Evolutionary conservation across 2,113 vertebrate genomes (phyloP).

Genomic region (Datnioides undecimradiatus): DNA sequence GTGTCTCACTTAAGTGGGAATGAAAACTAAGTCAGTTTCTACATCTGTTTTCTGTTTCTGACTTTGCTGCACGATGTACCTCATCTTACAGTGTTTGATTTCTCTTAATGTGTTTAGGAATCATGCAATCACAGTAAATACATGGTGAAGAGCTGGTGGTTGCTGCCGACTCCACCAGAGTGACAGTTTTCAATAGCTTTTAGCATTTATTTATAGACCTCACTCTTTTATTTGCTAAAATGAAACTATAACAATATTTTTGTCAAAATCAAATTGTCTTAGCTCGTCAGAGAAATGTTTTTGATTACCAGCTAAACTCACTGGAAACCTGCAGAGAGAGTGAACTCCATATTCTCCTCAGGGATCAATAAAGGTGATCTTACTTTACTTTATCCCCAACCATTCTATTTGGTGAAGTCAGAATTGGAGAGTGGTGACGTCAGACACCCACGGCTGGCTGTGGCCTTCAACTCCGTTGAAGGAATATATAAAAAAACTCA

Average conservation of each 20-base stretch:
- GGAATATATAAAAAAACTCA: not conserved
- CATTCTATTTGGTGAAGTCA: slow-evolving; percentile 10
- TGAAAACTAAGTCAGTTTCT: slow-evolving; percentile 4
- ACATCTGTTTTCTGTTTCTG: not conserved
- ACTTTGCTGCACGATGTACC: not conserved
- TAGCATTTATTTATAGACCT: not conserved
- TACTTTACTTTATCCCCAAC: not conserved
- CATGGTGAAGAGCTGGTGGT: not conserved
- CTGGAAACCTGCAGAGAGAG: slow-evolving; percentile 9
- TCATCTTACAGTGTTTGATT: not conserved
- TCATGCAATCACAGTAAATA: not conserved
- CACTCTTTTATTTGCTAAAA: not conserved
- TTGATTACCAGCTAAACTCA: slow-evolving; percentile 8
- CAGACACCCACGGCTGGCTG: not conserved
- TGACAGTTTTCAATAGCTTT: not conserved
- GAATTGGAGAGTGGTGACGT: not conserved
- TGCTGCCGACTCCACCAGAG: not conserved
- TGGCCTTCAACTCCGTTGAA: no score
- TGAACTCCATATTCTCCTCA: not conserved
- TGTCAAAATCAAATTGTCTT: not conserved
- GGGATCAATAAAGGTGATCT: slow-evolving; percentile 23
- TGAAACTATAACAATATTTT: not conserved
- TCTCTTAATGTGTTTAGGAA: not conserved
- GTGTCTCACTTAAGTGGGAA: slow-evolving; percentile 50
- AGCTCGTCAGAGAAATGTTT: not conserved